phyloP scores from a whole-genome alignment of 2,113 vertebrate genomes.

The Aramus guarauna region DNA sequence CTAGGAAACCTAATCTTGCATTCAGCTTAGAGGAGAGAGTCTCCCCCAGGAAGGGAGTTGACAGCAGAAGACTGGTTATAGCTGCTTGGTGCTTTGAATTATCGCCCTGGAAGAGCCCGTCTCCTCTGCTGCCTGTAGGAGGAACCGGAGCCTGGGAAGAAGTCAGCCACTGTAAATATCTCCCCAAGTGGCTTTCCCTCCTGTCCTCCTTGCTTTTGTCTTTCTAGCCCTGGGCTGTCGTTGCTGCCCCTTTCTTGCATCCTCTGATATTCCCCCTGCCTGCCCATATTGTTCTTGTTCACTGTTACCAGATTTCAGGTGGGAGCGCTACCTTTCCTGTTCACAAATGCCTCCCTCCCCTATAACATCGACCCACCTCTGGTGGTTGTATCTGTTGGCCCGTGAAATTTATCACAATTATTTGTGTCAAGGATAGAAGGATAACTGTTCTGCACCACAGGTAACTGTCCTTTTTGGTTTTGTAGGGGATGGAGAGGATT shows the following conservation, averaged over 20 bases:
- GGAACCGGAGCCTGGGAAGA: background rate
- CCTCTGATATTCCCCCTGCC: background rate
- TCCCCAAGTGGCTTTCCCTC: background rate
- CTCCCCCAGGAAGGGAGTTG: constrained; percentile 21
- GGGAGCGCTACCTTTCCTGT: background rate
- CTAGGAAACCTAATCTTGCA: background rate
- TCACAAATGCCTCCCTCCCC: background rate
- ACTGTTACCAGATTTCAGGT: background rate
- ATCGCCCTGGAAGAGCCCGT: background rate
- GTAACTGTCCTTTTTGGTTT: background rate
- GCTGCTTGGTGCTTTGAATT: constrained; percentile 31
- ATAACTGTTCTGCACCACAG: background rate
- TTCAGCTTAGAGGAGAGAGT: background rate
- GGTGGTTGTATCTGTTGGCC: background rate
- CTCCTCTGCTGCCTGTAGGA: background rate
- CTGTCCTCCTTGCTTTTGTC: background rate
- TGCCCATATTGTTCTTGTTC: fast-evolving
- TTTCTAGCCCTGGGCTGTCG: background rate
- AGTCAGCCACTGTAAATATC: constrained; percentile 6
- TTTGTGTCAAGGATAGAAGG: background rate
- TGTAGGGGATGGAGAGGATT: background rate
- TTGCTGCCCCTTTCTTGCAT: background rate
- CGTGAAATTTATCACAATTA: background rate
- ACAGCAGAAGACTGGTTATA: background rate
- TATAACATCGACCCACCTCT: background rate